Evolutionary conservation across 2,113 vertebrate species (phyloP).

Genomic region (Phocoena sinus): DNA sequence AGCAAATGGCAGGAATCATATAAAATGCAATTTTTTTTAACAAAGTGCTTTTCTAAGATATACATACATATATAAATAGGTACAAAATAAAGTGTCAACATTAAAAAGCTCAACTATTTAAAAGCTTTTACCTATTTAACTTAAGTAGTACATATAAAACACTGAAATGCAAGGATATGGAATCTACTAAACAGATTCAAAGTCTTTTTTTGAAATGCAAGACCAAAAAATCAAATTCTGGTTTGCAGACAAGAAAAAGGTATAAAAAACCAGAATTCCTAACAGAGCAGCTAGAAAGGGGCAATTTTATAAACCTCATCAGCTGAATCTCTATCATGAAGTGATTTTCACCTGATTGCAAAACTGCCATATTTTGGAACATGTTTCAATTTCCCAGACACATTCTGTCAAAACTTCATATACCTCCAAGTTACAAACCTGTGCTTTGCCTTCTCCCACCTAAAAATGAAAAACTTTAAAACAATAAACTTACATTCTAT

Average conservation of each 20-base stretch:
- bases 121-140: conserved; percentile 85
- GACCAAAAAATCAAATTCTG: conserved; percentile 87
- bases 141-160: conserved; percentile 88
- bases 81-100: conserved; percentile 95
- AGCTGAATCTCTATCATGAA: conserved; percentile 77
- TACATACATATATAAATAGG: conserved; percentile 94
- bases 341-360: conserved; percentile 72
- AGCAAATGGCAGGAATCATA: conserved; percentile 99
- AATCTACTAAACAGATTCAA: conserved; percentile 84
- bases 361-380: conserved; percentile 63
- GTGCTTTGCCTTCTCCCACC: conserved; percentile 52
- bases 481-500: conserved; percentile 59
- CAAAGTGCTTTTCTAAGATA: conserved; percentile 99
- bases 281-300: conserved; percentile 75
- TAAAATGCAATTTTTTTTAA: conserved; percentile 91
- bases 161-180: conserved; percentile 85
- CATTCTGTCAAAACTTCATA: conserved; percentile 63
- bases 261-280: conserved; percentile 75
- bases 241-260: conserved; percentile 81
- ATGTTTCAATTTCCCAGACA: conserved; percentile 61
- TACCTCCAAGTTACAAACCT: conserved; percentile 66
- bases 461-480: conserved; percentile 49
- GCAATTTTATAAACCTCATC: conserved; percentile 76
- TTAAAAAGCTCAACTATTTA: conserved; percentile 91
- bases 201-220: conserved; percentile 82